Conservation (phyloP, 1,140 invertebrate genomes). For the Lethocerus indicus region DNA sequence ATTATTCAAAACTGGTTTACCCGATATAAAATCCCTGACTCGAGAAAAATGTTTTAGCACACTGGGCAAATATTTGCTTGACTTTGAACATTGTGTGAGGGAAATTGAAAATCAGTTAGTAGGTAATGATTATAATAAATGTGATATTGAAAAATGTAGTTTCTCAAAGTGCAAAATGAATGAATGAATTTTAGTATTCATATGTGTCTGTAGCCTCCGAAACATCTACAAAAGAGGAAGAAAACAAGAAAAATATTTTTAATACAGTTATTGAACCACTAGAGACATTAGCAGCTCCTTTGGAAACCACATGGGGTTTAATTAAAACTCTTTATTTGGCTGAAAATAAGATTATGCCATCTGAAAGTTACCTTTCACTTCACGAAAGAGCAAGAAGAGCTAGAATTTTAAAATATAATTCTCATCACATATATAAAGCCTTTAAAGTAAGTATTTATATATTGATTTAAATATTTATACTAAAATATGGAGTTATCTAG, state of each 20-base stretch:
- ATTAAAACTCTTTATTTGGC: constrained; percentile 66
- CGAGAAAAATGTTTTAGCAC: constrained; percentile 66
- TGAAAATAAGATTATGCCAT: constrained; percentile 62
- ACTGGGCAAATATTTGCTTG: constrained; percentile 62
- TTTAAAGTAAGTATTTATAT: constrained; percentile 27
- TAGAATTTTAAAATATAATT: constrained; percentile 44
- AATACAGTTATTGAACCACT: constrained; percentile 56
- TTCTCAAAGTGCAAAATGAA: background rate
- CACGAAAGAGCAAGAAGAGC: constrained; percentile 51
- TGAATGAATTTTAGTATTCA: background rate
- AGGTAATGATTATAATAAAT: constrained; percentile 21
- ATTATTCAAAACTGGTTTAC: constrained; percentile 51
- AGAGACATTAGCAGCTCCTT: constrained; percentile 47
- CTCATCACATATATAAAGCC: constrained; percentile 42
- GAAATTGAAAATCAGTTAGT: constrained; percentile 37
- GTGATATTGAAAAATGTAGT: background rate
- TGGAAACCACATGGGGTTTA: constrained; percentile 74
- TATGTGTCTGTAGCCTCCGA: background rate
- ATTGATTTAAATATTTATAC: constrained; percentile 1
- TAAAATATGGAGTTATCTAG: too few species aligned
- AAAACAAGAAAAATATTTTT: constrained; percentile 39
- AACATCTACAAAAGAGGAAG: constrained; percentile 19
- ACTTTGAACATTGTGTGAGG: constrained; percentile 60
- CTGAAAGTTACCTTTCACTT: constrained; percentile 52
- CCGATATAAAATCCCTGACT: constrained; percentile 62